Base-by-base conservation (phyloP, 2,888 invertebrate species). In the Shargacucullia verbasci region DNA sequence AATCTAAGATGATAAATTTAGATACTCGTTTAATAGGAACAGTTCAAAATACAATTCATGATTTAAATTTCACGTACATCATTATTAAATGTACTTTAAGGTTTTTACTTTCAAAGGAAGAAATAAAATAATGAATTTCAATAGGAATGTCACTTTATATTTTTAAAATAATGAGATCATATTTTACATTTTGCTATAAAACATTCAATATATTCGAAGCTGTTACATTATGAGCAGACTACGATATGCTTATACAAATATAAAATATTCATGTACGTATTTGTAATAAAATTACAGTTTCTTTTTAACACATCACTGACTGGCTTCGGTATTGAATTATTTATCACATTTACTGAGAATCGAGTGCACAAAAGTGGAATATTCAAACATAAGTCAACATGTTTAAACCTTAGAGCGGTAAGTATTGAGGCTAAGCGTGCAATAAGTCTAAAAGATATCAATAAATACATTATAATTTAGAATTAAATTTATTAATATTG, bases 81-180 rank as follows among this genome's bases (percentile, higher is more conserved):
- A 9, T 9, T 9, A 7, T 29, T 29, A 29, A 4, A 29, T n/a
- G n/a, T n/a, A n/a, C n/a, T n/a, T n/a, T n/a, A n/a, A n/a, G n/a
- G n/a, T n/a, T n/a, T n/a, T n/a, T n/a, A n/a, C n/a, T n/a, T n/a
- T n/a, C n/a, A n/a, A n/a, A n/a, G n/a, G n/a, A n/a, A n/a, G n/a
- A 14, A 59, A 52, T 35, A 15, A 37, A 53, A 44, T 10, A 14
- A 8, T 39, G 1, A 11, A 0, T 0, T 40, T 40, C 15, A 57
- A 46, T 49, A 39, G 15, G 52, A 70, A 54, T 47, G 52, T 46
- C 44, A 49, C 39, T 35, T 65, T 56, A 50, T 60, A 46, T 57
- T 63, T n/a, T 52, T 8, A 49, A 62, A 61, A 66, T 27, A 63
- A 64, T 37, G 74, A 67, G 70, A 62, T 64, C 64, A 38, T 34